Conservation (phyloP, 2,797 vertebrate species). For the Mus minutoides region DNA sequence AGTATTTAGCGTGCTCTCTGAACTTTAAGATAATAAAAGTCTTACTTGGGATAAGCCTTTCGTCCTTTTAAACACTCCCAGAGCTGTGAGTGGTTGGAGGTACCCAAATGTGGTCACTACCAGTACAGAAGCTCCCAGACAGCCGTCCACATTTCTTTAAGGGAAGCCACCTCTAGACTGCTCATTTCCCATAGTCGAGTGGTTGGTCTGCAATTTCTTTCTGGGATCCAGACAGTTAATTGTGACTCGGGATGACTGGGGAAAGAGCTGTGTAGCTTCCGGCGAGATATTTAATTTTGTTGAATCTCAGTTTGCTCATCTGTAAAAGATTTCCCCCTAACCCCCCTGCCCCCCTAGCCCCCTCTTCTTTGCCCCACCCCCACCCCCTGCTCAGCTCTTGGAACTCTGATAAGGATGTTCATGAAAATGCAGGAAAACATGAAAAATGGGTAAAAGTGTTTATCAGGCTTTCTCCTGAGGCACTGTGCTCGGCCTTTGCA, state of each 20-base stretch:
- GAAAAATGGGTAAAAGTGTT: neutral
- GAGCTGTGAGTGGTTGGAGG: neutral
- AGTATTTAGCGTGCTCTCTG: neutral
- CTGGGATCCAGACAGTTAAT: neutral
- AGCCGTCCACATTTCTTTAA: neutral
- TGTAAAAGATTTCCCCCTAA: neutral
- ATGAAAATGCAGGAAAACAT: neutral
- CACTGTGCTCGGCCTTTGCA: neutral
- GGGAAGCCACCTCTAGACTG: neutral
- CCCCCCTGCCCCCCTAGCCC: too few relatives aligned
- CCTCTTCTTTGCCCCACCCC: too few relatives aligned
- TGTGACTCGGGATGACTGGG: neutral
- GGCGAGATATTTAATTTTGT: neutral
- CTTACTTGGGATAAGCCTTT: neutral
- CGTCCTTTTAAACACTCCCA: neutral
- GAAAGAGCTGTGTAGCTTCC: neutral
- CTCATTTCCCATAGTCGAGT: neutral
- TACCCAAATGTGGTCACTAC: rapidly evolving
- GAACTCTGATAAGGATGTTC: neutral
- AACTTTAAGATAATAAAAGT: neutral
- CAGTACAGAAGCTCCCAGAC: neutral
- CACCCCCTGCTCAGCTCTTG: neutral
- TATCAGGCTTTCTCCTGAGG: neutral
- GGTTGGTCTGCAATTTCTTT: neutral
- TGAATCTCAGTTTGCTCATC: constrained; percentile 1